phyloP scores from a whole-genome alignment of 2,888 invertebrate genomes.

The Machimus atricapillus region DNA sequence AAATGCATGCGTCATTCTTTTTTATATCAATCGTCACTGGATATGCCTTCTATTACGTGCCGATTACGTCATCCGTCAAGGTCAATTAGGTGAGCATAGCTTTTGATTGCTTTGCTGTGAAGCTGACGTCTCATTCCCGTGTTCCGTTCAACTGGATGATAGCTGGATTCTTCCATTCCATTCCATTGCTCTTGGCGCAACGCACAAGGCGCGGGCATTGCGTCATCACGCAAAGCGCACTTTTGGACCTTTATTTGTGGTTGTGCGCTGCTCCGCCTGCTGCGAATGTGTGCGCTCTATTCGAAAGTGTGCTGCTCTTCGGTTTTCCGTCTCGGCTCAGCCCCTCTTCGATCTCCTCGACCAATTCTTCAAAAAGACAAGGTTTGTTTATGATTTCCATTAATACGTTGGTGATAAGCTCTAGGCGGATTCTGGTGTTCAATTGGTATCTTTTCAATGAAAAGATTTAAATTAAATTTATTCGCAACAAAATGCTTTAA shows the following conservation, averaged over 20 bases:
- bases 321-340: too few species aligned
- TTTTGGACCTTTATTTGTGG: background rate
- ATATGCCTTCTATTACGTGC: conserved; percentile 3
- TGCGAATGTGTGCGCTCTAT: background rate
- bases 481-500: background rate
- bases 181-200: background rate
- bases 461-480: background rate
- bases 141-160: background rate
- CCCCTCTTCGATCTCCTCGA: too few species aligned
- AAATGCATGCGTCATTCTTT: background rate
- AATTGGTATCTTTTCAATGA: background rate
- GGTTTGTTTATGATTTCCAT: background rate
- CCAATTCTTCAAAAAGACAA: too few species aligned
- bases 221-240: background rate
- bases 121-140: background rate
- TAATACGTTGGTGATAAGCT: background rate
- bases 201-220: background rate
- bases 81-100: conserved; percentile 63
- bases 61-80: conserved; percentile 42
- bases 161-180: background rate
- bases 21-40: background rate
- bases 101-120: background rate
- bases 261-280: too few species aligned
- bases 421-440: background rate
- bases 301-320: too few species aligned